Conservation (phyloP, 2,113 vertebrate species). For the Hippocampus comes region DNA sequence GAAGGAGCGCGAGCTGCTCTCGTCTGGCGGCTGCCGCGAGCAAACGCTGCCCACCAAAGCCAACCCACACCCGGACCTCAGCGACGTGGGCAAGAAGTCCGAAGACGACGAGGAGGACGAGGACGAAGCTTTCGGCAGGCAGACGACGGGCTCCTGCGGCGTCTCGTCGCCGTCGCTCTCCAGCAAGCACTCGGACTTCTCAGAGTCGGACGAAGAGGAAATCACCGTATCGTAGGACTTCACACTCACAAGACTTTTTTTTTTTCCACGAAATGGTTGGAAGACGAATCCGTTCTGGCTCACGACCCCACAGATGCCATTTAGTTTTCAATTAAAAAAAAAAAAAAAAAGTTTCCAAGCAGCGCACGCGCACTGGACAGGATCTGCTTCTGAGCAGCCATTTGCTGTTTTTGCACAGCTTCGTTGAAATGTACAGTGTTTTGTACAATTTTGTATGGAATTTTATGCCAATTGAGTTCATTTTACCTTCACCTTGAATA, state of each 20-base stretch:
- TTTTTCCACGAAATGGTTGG: conserved; percentile 10
- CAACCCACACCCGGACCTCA: conserved; percentile 97
- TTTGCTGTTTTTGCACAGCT: conserved; percentile 77
- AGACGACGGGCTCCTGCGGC: conserved; percentile 66
- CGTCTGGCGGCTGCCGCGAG: conserved; percentile 91
- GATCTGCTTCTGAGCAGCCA: conserved; percentile 47
- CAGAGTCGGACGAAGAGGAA: conserved; percentile 90
- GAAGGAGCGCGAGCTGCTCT: conserved; percentile 93
- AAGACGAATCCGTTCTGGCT: conserved; percentile 39
- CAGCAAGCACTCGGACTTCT: conserved; percentile 91
- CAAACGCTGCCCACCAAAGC: conserved; percentile 96
- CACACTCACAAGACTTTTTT: background rate
- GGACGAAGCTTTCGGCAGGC: conserved; percentile 42
- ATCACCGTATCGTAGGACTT: conserved; percentile 86
- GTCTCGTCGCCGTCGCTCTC: conserved; percentile 80
- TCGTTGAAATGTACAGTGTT: conserved; percentile 72
- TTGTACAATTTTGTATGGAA: conserved; percentile 79
- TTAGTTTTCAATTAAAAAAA: background rate
- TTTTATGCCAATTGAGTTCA: conserved; percentile 72
- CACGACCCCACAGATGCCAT: conserved; percentile 21
- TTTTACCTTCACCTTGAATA: conserved; percentile 60
- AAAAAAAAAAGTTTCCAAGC: conserved; percentile 12
- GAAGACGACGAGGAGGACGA: conserved; percentile 73
- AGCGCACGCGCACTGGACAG: conserved; percentile 24
- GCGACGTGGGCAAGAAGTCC: conserved; percentile 89